Evolutionary conservation across 2,113 vertebrate species (phyloP).

Genomic region (Leptobrachium ailaonicum): DNA sequence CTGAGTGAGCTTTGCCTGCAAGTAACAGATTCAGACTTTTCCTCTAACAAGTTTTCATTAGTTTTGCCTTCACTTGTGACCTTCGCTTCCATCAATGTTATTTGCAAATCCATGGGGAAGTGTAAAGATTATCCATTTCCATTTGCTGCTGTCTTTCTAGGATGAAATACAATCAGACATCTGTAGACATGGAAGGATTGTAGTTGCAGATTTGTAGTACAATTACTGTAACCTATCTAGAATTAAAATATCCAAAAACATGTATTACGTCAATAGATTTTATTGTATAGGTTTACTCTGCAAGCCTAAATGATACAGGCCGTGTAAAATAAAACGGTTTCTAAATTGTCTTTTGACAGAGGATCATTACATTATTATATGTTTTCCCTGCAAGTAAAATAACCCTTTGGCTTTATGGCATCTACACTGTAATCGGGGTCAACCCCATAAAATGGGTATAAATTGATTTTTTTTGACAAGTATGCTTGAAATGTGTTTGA

Average conservation of each 20-base stretch:
- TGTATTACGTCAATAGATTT: constrained; percentile 2
- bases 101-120: constrained; percentile 27
- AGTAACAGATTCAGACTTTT: constrained; percentile 14
- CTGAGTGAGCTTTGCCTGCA: background rate
- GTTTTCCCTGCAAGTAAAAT: constrained; percentile 32
- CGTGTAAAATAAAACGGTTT: background rate
- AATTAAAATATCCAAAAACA: background rate
- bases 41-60: constrained; percentile 4
- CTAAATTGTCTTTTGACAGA: constrained; percentile 25
- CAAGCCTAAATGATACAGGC: background rate
- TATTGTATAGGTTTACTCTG: background rate
- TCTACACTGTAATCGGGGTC: constrained; percentile 32
- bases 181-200: constrained; percentile 5
- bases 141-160: constrained; percentile 6
- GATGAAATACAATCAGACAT: constrained; percentile 23
- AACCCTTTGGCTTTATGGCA: constrained; percentile 29
- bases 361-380: constrained; percentile 40
- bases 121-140: constrained; percentile 29
- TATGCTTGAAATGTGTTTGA: constrained; percentile 25
- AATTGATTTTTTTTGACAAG: constrained; percentile 30
- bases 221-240: background rate
- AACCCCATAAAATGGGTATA: constrained; percentile 36
- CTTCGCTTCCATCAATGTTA: constrained; percentile 12
- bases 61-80: constrained; percentile 9
- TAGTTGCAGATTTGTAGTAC: background rate